Percentiles rank a stretch among this genome's conserved stretches.
Conservation (phyloP, 2,113 vertebrate species). For the Aptenodytes forsteri region DNA sequence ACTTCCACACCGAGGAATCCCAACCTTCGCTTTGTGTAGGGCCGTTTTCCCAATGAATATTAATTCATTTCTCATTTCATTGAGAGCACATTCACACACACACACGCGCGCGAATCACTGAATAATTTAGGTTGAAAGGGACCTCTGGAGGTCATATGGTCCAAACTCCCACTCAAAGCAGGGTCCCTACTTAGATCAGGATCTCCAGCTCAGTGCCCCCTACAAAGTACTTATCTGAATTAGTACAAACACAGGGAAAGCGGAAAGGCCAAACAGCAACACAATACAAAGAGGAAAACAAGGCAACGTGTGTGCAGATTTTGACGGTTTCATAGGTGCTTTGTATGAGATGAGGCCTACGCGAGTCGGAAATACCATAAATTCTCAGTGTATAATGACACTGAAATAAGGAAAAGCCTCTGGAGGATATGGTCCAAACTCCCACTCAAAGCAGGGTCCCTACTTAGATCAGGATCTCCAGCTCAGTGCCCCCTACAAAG, state of each 20-base stretch:
- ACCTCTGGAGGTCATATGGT: neutral
- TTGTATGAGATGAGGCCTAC: neutral
- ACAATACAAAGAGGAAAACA: neutral
- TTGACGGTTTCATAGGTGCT: neutral
- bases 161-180: neutral
- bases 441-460: neutral
- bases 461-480: neutral
- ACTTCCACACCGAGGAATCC: neutral
- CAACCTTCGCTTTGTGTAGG: neutral
- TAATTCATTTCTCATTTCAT: neutral
- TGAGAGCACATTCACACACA: neutral
- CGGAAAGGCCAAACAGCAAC: neutral
- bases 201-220: neutral
- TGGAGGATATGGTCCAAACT: neutral
- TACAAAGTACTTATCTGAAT: neutral
- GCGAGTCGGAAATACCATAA: neutral
- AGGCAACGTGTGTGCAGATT: neutral
- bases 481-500: neutral
- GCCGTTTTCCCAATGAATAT: neutral
- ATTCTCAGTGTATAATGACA: neutral
- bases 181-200: neutral
- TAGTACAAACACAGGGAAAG: neutral
- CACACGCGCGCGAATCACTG: neutral
- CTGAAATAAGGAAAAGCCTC: neutral
- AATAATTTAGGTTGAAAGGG: neutral